A percentile compares a stretch with the other conserved stretches of the same genome.
phyloP scores from a whole-genome alignment of 2,113 vertebrate species.

The Macquaria australasica region DNA sequence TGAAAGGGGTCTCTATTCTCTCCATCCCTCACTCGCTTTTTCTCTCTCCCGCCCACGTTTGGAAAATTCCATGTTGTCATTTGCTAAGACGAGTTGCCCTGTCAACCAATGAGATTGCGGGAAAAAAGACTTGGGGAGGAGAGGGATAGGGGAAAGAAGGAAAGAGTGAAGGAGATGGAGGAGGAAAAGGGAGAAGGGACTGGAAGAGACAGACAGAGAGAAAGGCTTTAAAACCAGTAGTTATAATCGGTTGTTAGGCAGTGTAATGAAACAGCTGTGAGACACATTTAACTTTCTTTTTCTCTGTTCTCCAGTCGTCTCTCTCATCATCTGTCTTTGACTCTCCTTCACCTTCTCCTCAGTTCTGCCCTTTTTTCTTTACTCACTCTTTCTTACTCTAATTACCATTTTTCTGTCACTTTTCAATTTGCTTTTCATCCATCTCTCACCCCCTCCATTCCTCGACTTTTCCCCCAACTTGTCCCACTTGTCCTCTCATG shows the following conservation, averaged over 20 bases:
- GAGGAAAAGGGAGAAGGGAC: conserved; percentile 45
- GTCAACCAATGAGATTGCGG: conserved; percentile 68
- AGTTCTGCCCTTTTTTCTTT: conserved; percentile 11
- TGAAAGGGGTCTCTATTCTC: conserved; percentile 83
- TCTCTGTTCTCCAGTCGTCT: conserved; percentile 60
- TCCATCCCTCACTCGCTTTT: conserved; percentile 64
- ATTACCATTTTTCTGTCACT: conserved; percentile 8
- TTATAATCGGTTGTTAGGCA: conserved; percentile 67
- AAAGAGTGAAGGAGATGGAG: conserved; percentile 27
- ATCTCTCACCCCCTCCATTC: conserved; percentile 1
- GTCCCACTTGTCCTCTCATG: background rate
- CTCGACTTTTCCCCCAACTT: conserved; percentile 1
- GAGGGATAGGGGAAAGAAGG: background rate
- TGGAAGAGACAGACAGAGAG: conserved; percentile 44
- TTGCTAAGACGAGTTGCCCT: conserved; percentile 71
- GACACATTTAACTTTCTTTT: conserved; percentile 78
- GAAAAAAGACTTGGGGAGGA: conserved; percentile 20
- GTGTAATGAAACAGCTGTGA: conserved; percentile 85
- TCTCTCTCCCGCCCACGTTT: conserved; percentile 76
- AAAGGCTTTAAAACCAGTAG: conserved; percentile 42
- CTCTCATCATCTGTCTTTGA: conserved; percentile 53
- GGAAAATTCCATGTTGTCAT: conserved; percentile 85
- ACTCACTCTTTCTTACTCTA: conserved; percentile 24
- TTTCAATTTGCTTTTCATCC: conserved; percentile 49
- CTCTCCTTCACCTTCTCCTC: conserved; percentile 39